phyloP scores from a whole-genome alignment of 2,113 vertebrate species.

The Apteryx owenii region DNA sequence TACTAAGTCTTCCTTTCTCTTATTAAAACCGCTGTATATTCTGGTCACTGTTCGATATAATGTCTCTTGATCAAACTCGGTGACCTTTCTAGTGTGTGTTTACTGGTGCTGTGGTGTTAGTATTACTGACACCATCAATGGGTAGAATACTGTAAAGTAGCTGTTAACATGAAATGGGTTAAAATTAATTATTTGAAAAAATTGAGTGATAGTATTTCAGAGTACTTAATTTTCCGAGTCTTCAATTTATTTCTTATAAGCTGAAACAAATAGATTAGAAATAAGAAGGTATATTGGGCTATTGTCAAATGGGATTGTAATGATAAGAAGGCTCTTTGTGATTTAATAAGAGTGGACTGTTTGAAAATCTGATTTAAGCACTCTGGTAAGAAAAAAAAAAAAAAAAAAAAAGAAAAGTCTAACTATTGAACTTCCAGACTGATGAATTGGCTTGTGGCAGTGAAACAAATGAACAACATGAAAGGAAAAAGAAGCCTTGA shows the following conservation, averaged over 20 bases:
- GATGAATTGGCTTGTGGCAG: background rate
- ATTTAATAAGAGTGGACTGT: background rate
- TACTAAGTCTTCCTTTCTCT: background rate
- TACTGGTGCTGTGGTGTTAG: background rate
- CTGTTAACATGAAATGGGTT: background rate
- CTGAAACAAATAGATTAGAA: background rate
- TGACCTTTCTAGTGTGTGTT: background rate
- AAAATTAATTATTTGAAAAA: background rate
- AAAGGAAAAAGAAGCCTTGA: background rate
- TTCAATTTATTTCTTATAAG: background rate
- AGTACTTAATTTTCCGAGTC: background rate
- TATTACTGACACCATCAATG: background rate
- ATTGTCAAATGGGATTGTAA: background rate
- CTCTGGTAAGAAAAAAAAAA: background rate
- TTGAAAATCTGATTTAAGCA: background rate
- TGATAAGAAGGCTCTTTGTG: background rate
- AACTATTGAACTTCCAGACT: background rate
- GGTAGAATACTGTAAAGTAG: background rate
- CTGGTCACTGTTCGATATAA: background rate
- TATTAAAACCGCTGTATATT: background rate
- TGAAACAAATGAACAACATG: background rate
- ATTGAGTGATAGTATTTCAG: background rate
- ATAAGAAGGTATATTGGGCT: background rate
- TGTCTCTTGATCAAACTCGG: background rate
- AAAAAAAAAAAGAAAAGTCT: background rate